phyloP scores from a whole-genome alignment of 92 coral and sea anemone genomes.

The Blastomussa wellsi region DNA sequence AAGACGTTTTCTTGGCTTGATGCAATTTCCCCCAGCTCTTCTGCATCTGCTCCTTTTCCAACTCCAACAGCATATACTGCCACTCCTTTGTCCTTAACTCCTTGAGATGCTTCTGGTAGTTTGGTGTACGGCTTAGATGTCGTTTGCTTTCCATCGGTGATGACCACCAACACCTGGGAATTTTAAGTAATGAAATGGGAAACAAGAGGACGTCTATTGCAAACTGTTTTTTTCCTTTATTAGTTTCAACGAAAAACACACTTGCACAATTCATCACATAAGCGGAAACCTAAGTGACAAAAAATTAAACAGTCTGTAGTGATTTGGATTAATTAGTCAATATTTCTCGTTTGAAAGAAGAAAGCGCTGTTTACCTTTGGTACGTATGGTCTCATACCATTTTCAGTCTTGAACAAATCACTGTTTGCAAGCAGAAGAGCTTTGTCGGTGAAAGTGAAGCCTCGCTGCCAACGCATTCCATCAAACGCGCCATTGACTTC shows the following conservation, averaged over 20 bases:
- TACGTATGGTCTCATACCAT: constrained; percentile 39
- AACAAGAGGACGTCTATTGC: no score
- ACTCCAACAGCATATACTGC: constrained; percentile 59
- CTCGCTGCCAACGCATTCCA: constrained; percentile 41
- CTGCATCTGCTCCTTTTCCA: constrained; percentile 30
- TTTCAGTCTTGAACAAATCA: constrained; percentile 20
- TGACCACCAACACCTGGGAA: constrained; percentile 42
- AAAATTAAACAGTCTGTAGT: background rate
- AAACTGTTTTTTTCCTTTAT: no score
- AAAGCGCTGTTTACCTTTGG: constrained; percentile 24
- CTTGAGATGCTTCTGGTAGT: constrained; percentile 36
- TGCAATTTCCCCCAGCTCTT: constrained; percentile 54
- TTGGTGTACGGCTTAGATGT: constrained; percentile 42
- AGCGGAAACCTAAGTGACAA: no score
- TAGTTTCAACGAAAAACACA: no score
- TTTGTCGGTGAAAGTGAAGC: constrained; percentile 40
- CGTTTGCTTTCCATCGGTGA: constrained; percentile 61
- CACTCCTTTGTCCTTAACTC: constrained; percentile 44
- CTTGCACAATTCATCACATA: no score
- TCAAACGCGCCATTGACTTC: constrained; percentile 18
- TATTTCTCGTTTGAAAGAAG: no score
- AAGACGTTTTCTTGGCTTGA: constrained; percentile 50
- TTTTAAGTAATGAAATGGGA: no score
- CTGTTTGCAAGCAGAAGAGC: constrained; percentile 39
- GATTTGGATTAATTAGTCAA: background rate